phyloP scores from a whole-genome alignment of 2,797 vertebrate genomes.

The Tragelaphus eurycerus region DNA sequence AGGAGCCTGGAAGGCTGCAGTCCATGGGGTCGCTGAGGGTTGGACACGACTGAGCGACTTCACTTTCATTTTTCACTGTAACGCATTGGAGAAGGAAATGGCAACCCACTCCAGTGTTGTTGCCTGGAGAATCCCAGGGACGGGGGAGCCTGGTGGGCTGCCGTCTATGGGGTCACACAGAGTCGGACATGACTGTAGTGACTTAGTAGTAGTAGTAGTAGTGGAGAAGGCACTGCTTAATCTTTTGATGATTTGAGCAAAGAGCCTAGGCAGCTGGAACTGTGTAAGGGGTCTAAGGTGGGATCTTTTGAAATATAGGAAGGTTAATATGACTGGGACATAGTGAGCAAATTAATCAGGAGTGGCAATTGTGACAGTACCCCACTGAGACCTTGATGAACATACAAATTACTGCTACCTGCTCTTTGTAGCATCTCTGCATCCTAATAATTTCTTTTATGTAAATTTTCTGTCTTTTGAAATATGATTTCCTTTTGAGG shows the following conservation, averaged over 20 bases:
- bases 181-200: too few species aligned
- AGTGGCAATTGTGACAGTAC: background rate
- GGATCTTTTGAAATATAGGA: background rate
- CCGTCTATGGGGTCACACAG: too few species aligned
- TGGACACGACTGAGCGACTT: too few species aligned
- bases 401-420: background rate
- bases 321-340: background rate
- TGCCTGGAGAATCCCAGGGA: too few species aligned
- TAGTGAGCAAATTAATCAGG: background rate
- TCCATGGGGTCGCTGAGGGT: too few species aligned
- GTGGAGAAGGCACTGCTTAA: background rate
- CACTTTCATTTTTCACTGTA: too few species aligned
- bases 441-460: background rate
- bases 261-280: background rate
- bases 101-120: too few species aligned
- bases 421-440: background rate
- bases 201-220: too few species aligned
- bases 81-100: too few species aligned
- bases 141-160: too few species aligned
- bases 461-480: conserved; percentile 15
- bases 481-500: conserved; percentile 37
- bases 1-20: too few species aligned
- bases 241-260: background rate
- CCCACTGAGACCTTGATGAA: background rate
- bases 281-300: background rate